Evolutionary conservation across 2,797 vertebrate species (phyloP), one percentile per base, ranked within the genome.

Genomic region (Crenichthys baileyi): DNA sequence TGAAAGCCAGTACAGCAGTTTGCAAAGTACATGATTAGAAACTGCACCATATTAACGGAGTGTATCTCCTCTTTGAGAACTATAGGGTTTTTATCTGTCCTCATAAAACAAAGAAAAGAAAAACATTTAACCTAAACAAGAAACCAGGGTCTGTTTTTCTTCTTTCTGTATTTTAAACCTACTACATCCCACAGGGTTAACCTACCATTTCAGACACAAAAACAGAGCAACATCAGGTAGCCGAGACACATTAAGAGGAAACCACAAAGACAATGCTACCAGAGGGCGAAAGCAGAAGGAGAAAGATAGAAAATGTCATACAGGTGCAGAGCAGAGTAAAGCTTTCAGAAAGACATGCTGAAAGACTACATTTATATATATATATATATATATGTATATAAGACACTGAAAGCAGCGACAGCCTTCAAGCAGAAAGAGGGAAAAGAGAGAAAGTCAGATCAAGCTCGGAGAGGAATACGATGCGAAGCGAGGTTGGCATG

Each of bases 401-500:
- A 83, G 94, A 95, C 87, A 83, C 73, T 90, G 74, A 77, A 87
- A 95, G 93, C 93, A 18, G 94, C 89, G 78, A 94, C 92, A 89
- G 91, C 91, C 85, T 82, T 89, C 83, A 87, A 93, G 92, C 90
- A 82, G 90, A 92, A 85, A 93, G 89, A 89, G 85, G 61, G 89
- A 91, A 82, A 87, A 94, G 82, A 93, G 89, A 91, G 78, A 91
- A 70, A 88, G 87, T 85, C 78, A 86, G 88, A 82, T 89, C 83
- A 89, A 94, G 94, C 91, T 90, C 91, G 51, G 91, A 92, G 90
- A 88, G 86, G 91, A 91, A 56, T 85, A 91, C 86, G 83, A 76
- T 85, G 92, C 93, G 76, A 91, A 92, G 94, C 89, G 79, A 91
- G 92, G 88, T 91, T 71, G 92, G 93, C 94, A 96, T 96, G 95